phyloP scores from a whole-genome alignment of 1,140 invertebrate genomes.

The Atopsyche davidsoni region DNA sequence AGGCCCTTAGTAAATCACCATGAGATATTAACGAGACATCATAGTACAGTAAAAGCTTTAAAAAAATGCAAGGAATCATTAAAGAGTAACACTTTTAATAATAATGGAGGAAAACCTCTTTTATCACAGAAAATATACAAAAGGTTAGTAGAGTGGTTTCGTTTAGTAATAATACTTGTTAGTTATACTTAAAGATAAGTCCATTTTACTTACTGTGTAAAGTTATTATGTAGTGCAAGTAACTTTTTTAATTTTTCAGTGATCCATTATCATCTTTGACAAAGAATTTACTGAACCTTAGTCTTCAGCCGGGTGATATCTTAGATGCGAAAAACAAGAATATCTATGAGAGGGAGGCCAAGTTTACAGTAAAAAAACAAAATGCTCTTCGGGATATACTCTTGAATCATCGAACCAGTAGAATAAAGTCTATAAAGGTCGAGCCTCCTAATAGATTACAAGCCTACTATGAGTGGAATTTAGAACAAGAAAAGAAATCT shows the following conservation, averaged over 20 bases:
- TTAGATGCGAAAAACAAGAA: conserved; percentile 29
- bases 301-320: conserved; percentile 37
- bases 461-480: conserved; percentile 21
- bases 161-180: no score
- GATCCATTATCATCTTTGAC: conserved; percentile 42
- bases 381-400: conserved; percentile 42
- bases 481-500: no score
- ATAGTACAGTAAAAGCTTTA: conserved; percentile 41
- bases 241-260: conserved; percentile 32
- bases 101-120: conserved; percentile 9
- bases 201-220: no score
- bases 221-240: no score
- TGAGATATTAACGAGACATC: conserved; percentile 52
- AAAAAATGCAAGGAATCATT: conserved; percentile 33
- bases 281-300: conserved; percentile 45
- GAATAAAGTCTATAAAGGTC: conserved; percentile 43
- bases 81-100: conserved; percentile 9
- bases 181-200: no score
- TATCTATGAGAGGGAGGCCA: conserved; percentile 14
- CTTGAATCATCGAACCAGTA: conserved; percentile 41
- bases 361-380: conserved; percentile 36
- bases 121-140: conserved; percentile 11
- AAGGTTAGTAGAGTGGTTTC: conserved; percentile 16
- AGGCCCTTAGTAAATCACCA: conserved; percentile 59
- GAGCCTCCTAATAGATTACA: conserved; percentile 32